These are phyloP conservation scores for Eurois occulta DNA, from an alignment of 2,888 invertebrate species.

Conservation along the genomic window DNA sequence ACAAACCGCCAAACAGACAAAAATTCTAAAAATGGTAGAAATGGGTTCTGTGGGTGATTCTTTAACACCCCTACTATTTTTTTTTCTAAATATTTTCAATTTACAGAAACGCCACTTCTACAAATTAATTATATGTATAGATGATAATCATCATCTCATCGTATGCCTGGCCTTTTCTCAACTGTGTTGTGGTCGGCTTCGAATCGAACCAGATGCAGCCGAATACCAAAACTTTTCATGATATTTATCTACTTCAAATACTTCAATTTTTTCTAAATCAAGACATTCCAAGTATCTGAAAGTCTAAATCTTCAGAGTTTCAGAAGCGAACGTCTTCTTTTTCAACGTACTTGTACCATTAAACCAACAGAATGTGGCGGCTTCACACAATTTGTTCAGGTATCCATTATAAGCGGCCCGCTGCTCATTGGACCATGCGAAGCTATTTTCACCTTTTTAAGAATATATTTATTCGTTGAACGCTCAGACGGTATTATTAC, in stretches of 20 bases:
- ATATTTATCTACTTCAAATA: background rate
- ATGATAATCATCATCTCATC: background rate
- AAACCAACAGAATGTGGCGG: conserved; percentile 36
- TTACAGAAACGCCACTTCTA: too few relatives aligned
- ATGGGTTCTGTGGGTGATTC: too few relatives aligned
- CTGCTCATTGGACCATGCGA: conserved; percentile 56
- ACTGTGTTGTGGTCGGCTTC: background rate
- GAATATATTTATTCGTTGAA: conserved; percentile 54
- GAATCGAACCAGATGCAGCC: background rate
- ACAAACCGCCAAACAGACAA: too few relatives aligned
- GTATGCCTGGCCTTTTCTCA: background rate
- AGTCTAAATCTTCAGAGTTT: too few relatives aligned
- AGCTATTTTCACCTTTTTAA: conserved; percentile 67
- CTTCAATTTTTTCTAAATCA: too few relatives aligned
- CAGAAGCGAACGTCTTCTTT: background rate
- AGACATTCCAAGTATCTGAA: too few relatives aligned
- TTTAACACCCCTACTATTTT: too few relatives aligned
- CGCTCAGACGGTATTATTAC: conserved; percentile 31
- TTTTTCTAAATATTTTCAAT: too few relatives aligned
- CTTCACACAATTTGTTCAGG: conserved; percentile 44
- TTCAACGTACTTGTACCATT: conserved; percentile 31
- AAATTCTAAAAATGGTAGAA: too few relatives aligned
- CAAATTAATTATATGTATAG: too few relatives aligned
- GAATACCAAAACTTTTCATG: background rate
- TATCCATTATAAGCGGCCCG: conserved; percentile 54